These are phyloP conservation scores for Drosophila prosaltans DNA, from an alignment of 1,140 invertebrate genomes.

Conservation along the genomic window DNA sequence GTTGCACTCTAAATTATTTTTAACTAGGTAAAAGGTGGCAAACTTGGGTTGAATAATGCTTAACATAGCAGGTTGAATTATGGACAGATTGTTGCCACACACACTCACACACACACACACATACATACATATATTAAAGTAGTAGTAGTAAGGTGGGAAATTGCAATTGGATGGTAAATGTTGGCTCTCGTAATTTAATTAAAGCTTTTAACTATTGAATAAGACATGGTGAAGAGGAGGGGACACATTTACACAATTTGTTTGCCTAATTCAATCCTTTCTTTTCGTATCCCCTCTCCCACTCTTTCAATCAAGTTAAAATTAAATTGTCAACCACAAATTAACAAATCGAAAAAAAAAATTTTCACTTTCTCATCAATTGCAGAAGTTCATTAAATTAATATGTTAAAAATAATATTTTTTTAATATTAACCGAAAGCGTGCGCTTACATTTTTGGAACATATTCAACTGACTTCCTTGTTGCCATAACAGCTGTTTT, in stretches of 20 bases:
- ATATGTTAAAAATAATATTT: constrained; percentile 15
- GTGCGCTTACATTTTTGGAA: constrained; percentile 1
- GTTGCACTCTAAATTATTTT: constrained; percentile 54
- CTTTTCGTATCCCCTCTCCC: too few relatives aligned
- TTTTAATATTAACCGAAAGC: not conserved
- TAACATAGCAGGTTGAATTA: constrained; percentile 58
- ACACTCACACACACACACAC: constrained; percentile 16
- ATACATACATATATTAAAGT: too few relatives aligned
- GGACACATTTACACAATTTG: too few relatives aligned
- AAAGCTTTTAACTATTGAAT: not conserved
- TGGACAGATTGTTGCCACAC: constrained; percentile 76
- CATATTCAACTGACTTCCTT: constrained; percentile 1
- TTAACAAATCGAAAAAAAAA: not conserved
- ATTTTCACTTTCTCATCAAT: constrained; percentile 2
- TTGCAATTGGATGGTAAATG: not conserved
- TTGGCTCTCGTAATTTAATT: not conserved
- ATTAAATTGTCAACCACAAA: not conserved
- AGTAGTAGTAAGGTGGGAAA: constrained; percentile 17
- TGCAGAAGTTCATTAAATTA: not conserved
- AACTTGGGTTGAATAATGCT: constrained; percentile 51
- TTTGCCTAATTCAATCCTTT: too few relatives aligned
- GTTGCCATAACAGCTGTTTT: constrained; percentile 7
- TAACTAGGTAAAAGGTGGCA: constrained; percentile 68
- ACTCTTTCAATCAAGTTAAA: too few relatives aligned
- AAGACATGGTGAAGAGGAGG: not conserved